A percentile compares a stretch with the other conserved stretches of the same genome.
Evolutionary conservation across 2,888 invertebrate genomes (phyloP).

Genomic region (Erebia ligea): DNA sequence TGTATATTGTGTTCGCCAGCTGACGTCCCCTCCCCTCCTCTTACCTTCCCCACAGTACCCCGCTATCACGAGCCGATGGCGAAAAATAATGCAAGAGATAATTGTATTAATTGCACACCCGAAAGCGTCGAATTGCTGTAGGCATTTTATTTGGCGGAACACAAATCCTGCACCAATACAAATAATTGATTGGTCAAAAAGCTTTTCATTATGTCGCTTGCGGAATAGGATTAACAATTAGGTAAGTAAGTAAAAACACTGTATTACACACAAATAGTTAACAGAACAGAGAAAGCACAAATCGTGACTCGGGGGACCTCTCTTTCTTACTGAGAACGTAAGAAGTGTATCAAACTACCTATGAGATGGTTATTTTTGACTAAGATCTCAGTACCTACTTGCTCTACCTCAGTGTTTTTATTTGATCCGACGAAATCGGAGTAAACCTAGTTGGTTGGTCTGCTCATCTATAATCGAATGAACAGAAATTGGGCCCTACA

Average conservation of each 20-base stretch:
- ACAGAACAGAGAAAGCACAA: no score
- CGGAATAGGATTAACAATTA: no score
- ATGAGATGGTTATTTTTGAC: neutral
- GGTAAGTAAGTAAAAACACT: no score
- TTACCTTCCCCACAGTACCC: neutral
- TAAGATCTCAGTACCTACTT: no score
- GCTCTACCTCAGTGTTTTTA: neutral
- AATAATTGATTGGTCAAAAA: no score
- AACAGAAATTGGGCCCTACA: slow-evolving; percentile 7
- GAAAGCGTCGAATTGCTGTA: slow-evolving; percentile 11
- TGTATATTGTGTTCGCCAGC: slow-evolving; percentile 44
- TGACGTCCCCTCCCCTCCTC: slow-evolving; percentile 35
- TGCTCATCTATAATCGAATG: neutral
- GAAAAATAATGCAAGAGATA: slow-evolving; percentile 43
- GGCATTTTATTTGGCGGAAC: neutral
- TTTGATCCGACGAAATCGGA: neutral
- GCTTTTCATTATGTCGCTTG: no score
- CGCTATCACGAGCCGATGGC: slow-evolving; percentile 32
- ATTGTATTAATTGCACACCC: slow-evolving; percentile 39
- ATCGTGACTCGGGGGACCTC: no score
- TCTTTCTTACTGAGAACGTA: neutral
- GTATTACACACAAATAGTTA: no score
- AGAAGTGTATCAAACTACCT: no score
- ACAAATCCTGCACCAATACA: no score
- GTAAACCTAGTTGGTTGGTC: neutral